Evolutionary conservation across 2,797 vertebrate genomes (phyloP).

Genomic region (Halcyon chelicuti): DNA sequence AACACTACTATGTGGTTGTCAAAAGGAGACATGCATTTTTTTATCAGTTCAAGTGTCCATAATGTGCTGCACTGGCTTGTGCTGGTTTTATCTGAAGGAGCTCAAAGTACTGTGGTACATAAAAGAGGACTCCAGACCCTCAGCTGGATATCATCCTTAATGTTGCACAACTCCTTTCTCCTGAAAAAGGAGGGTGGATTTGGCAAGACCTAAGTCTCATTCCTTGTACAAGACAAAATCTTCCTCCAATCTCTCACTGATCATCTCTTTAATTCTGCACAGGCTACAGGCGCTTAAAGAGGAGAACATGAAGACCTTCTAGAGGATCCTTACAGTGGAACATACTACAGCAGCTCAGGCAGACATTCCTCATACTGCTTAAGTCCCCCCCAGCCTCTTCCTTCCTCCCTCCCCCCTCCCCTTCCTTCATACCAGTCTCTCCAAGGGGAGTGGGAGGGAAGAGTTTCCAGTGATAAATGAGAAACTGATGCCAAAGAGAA

Average conservation of each 20-base stretch:
- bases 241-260: not conserved
- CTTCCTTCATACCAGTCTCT: not conserved
- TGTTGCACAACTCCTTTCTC: not conserved
- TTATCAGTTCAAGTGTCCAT: not conserved
- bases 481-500: accelerated
- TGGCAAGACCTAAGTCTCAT: not conserved
- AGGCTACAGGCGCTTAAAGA: not conserved
- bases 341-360: not conserved
- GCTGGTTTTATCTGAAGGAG: not conserved
- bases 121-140: not conserved
- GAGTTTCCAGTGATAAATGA: not conserved
- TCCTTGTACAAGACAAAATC: not conserved
- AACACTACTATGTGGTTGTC: not conserved
- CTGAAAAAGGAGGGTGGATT: not conserved
- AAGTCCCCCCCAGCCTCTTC: no score
- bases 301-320: not conserved
- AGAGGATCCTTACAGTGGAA: not conserved
- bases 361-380: not conserved
- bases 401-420: no score
- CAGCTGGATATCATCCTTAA: not conserved
- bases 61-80: not conserved
- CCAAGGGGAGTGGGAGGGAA: not conserved
- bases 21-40: not conserved
- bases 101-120: not conserved
- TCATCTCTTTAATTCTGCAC: not conserved